Evolutionary conservation across 2,888 invertebrate genomes (phyloP), one percentile per base, ranked within the genome.

Genomic region (Zhengitettix transpicula): DNA sequence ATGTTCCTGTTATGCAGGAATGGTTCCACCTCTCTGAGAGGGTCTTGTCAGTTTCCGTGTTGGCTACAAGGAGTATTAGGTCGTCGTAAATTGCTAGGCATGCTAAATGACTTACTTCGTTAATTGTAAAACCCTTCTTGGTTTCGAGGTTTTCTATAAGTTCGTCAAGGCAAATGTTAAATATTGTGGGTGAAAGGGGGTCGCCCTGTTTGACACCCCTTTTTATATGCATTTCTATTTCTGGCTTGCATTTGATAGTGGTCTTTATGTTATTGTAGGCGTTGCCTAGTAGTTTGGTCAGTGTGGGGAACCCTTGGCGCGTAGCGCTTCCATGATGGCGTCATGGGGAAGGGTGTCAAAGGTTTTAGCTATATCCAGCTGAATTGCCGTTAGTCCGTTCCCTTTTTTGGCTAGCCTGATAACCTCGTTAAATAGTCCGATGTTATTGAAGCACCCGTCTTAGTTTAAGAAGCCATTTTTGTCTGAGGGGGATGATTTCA

Each of bases 301-400:
- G 52, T 41, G 14, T 3, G 0, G 52, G 56, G 0, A 58, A 1
- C 59, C 59, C 12, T 61, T 53, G 3, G n/a, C 8, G 1, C 10
- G 12, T 1, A 61, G 52, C 10, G 8, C 57, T 51, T 9, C 28
- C 28, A 0, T 10, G 14, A 67, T 63, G 0, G 59, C 62, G 1
- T 56, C 9, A 55, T 66, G 67, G 0, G 65, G 66, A 0, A 67
- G 64, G 0, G 66, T 65, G 15, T 67, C 67, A 40, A 66, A 68
- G 0, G 67, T 67, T 56, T 67, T 66, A 0, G 65, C 58, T 0
- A 67, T 58, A n/a, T 67, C 67, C 0, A 65, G 9, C 0, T 58
- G 58, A 8, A 66, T 58, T 0, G 62, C 55, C 0, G 63, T 55
- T 0, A 65, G 58, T 1, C 65, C 66, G 0, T 64, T 63, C 0